Conservation (phyloP, 2,888 invertebrate species). For the Ormyrus labotus region DNA sequence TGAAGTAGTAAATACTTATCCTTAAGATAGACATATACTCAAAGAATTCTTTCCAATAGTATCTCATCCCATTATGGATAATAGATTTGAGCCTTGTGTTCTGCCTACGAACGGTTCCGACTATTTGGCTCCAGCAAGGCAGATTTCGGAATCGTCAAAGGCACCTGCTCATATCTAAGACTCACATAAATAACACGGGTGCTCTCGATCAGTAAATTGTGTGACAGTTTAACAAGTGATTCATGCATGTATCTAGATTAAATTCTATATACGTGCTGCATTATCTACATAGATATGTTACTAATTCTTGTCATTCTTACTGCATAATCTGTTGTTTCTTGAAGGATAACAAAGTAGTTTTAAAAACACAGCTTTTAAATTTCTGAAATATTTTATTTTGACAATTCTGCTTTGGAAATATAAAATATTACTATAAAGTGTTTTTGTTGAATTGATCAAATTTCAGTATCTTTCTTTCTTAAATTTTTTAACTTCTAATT, state of each 20-base stretch:
- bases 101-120: constrained; percentile 27
- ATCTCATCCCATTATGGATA: constrained; percentile 13
- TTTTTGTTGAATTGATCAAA: background rate
- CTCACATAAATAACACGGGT: constrained; percentile 39
- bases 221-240: constrained; percentile 51
- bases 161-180: constrained; percentile 39
- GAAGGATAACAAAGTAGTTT: constrained; percentile 1
- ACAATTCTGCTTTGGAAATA: background rate
- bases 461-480: constrained; percentile 4
- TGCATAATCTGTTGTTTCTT: constrained; percentile 23
- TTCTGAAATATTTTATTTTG: constrained; percentile 27
- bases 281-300: constrained; percentile 18
- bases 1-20: background rate
- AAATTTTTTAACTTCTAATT: background rate
- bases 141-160: constrained; percentile 36
- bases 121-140: constrained; percentile 25
- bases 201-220: constrained; percentile 39
- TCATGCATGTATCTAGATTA: constrained; percentile 44
- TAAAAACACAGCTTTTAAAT: constrained; percentile 3
- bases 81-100: constrained; percentile 29
- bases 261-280: constrained; percentile 41
- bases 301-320: constrained; percentile 34
- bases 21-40: constrained; percentile 20
- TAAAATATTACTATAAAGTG: too few relatives aligned
- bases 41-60: constrained; percentile 36